Evolutionary conservation across 2,113 vertebrate genomes (phyloP).

Genomic region (Scytalopus superciliaris): DNA sequence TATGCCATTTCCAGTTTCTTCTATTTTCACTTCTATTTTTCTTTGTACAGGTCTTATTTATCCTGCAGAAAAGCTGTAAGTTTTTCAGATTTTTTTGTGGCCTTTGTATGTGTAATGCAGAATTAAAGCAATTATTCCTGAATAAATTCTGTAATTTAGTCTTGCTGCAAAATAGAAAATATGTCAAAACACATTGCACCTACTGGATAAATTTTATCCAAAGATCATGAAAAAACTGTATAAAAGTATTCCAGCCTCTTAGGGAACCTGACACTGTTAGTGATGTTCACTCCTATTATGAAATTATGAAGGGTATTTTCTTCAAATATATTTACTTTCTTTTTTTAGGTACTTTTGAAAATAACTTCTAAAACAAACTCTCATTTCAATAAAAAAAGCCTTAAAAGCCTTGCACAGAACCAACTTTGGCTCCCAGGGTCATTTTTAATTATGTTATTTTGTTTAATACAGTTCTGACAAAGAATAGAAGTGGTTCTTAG

Average conservation of each 20-base stretch:
- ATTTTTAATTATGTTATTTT: background rate
- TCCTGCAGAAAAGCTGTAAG: background rate
- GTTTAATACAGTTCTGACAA: background rate
- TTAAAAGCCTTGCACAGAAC: background rate
- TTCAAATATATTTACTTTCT: background rate
- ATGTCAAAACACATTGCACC: background rate
- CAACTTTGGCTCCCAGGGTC: background rate
- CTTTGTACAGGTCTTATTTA: background rate
- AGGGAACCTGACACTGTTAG: background rate
- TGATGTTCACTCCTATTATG: background rate
- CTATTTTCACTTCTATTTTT: background rate
- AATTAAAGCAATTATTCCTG: background rate
- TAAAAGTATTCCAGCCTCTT: background rate
- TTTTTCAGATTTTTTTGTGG: background rate
- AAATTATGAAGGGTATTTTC: background rate
- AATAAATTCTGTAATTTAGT: background rate
- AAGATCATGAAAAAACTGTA: background rate
- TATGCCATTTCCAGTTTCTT: background rate
- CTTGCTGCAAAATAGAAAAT: background rate
- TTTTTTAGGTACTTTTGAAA: background rate
- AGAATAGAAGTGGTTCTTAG: background rate
- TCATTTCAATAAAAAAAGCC: background rate
- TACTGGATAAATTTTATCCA: fast-evolving
- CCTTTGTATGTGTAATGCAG: background rate
- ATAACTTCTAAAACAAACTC: background rate